Base-by-base conservation (phyloP, 1,140 invertebrate species). In the Tetramorium alpestre region DNA sequence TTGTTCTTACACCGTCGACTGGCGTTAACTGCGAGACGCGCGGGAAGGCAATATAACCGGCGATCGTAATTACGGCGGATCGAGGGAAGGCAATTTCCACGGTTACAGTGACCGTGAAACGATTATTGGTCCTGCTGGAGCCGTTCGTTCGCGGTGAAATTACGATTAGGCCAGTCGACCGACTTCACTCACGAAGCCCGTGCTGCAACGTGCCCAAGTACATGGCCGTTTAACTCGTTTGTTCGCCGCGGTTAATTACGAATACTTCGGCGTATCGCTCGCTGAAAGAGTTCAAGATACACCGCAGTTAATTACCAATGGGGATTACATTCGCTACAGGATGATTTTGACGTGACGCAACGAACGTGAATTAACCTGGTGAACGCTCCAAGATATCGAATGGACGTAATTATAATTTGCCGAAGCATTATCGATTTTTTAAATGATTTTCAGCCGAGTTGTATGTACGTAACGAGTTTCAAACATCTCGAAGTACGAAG, bases 31-130 rank as follows among this genome's bases (percentile, higher is more conserved):
- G 49, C 67, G 54, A 56, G 44, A 69, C 41, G 51, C 51, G 62
- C 54, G 38, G 49, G 1, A 82, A 72, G 38, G 80, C 56, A 81
- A 67, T 88, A 85, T 88, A 89, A 90, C 88, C 86, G 67, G 75
- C 88, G 86, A 60, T 80, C 60, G 89, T 89, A 90, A 90, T 90
- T 90, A 90, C 86, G 69, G 86, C 81, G 85, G 89, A 90, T 76
- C 89, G 62, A 72, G 64, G 44, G 18, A 38, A 85, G 64, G 89
- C 87, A 90, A 91, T 91, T 91, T 88, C 90, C 77, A 91, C 77
- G 82, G 84, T 88, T 90, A 91, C 89, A 88, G 90, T 91, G 89
- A 91, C 89, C 90, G 90, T 91, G 90, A 91, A 91, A 91, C 90
- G 90, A 91, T 86, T 91, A 91, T 91, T 90, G 90, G 89, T 84